Conservation (phyloP, 2,113 vertebrate genomes). For the Sebastes schlegelii region DNA sequence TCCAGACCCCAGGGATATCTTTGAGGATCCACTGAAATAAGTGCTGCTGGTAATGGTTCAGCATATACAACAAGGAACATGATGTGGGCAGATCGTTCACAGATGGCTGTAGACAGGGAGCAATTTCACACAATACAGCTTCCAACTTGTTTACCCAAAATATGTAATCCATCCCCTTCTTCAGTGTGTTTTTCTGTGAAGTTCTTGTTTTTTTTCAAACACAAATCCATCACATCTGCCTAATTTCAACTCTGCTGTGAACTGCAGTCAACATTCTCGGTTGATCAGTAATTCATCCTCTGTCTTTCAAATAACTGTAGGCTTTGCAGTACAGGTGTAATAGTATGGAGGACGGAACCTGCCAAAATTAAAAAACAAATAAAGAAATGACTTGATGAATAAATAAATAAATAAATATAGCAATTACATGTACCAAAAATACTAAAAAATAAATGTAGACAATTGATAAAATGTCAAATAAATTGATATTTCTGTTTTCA, state of each 20-base stretch:
- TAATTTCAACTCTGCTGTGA: constrained; percentile 18
- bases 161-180: constrained; percentile 34
- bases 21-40: constrained; percentile 57
- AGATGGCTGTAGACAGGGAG: constrained; percentile 46
- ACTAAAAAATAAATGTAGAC: no score
- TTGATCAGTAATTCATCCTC: constrained; percentile 6
- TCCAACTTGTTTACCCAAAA: constrained; percentile 44
- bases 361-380: no score
- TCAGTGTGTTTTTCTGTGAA: constrained; percentile 14
- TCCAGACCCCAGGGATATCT: constrained; percentile 43
- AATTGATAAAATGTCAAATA: no score
- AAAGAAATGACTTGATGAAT: no score
- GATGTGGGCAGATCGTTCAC: constrained; percentile 40
- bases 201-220: background rate
- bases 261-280: constrained; percentile 15
- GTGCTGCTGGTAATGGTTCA: constrained; percentile 35
- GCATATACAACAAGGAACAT: constrained; percentile 61
- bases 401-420: no score
- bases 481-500: no score
- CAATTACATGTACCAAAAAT: no score
- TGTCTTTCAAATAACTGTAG: background rate
- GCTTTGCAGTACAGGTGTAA: background rate
- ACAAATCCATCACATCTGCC: constrained; percentile 40
- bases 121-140: constrained; percentile 49
- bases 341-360: no score